phyloP scores from a whole-genome alignment of 92 coral and sea anemone genomes.

The Pocillopora meandrina region DNA sequence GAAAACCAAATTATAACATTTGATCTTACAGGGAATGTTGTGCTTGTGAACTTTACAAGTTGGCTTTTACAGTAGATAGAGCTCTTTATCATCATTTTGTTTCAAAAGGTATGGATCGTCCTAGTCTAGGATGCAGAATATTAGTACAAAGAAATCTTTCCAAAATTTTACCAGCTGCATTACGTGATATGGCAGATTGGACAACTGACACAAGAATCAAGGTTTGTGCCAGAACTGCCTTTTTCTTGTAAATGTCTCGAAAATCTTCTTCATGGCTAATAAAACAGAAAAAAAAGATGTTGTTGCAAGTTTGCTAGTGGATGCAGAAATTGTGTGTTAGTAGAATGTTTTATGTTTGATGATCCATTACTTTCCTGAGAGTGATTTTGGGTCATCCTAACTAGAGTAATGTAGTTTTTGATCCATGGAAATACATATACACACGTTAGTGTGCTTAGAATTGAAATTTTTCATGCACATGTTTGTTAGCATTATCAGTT shows the following conservation, averaged over 20 bases:
- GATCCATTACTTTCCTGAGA: too few relatives aligned
- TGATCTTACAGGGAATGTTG: background rate
- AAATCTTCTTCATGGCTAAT: too few relatives aligned
- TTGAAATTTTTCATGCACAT: too few relatives aligned
- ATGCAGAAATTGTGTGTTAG: too few relatives aligned
- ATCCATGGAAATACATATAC: too few relatives aligned
- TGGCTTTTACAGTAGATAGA: background rate
- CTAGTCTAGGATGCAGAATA: constrained; percentile 87
- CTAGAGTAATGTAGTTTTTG: too few relatives aligned
- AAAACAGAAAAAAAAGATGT: too few relatives aligned
- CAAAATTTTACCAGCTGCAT: constrained; percentile 92
- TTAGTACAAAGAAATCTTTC: constrained; percentile 92
- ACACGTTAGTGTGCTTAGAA: too few relatives aligned
- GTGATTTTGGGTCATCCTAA: too few relatives aligned
- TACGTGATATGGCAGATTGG: constrained; percentile 98
- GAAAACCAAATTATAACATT: background rate
- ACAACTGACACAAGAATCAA: constrained; percentile 91
- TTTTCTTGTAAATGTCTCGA: background rate
- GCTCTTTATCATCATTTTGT: background rate
- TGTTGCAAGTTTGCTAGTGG: too few relatives aligned
- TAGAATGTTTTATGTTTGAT: too few relatives aligned
- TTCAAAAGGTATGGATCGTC: constrained; percentile 65
- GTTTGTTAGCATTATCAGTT: too few relatives aligned
- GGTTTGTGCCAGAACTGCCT: constrained; percentile 33
- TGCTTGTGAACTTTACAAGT: background rate